phyloP scores from a whole-genome alignment of 2,113 vertebrate species.

The Carollia perspicillata region DNA sequence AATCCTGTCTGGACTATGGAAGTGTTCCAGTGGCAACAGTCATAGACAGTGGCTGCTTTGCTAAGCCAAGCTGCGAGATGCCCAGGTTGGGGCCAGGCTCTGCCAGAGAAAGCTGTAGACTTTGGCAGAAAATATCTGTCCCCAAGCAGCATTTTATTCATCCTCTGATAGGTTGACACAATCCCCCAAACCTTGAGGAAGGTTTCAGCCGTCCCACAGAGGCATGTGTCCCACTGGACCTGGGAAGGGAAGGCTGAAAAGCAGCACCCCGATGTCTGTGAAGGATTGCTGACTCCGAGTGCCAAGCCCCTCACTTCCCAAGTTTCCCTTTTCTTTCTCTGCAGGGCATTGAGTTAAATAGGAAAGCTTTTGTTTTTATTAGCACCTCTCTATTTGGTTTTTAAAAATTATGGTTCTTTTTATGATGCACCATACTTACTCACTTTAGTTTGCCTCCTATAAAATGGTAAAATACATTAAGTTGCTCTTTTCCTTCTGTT shows the following conservation, averaged over 20 bases:
- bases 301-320: neutral
- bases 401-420: conserved; percentile 67
- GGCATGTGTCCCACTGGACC: neutral
- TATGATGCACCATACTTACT: conserved; percentile 57
- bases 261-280: neutral
- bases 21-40: neutral
- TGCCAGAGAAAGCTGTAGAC: neutral
- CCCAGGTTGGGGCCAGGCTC: neutral
- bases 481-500: conserved; percentile 51
- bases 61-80: neutral
- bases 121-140: neutral
- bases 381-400: conserved; percentile 59
- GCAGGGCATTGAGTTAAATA: neutral
- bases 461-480: conserved; percentile 65
- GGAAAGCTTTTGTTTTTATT: conserved; percentile 61
- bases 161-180: neutral
- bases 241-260: neutral
- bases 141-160: neutral
- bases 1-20: neutral
- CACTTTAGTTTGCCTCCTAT: conserved; percentile 54
- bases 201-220: neutral
- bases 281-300: neutral
- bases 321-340: conserved; percentile 3
- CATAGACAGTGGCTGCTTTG: neutral
- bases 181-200: neutral